Conservation (phyloP, 2,888 invertebrate species). For the Tigriopus californicus region DNA sequence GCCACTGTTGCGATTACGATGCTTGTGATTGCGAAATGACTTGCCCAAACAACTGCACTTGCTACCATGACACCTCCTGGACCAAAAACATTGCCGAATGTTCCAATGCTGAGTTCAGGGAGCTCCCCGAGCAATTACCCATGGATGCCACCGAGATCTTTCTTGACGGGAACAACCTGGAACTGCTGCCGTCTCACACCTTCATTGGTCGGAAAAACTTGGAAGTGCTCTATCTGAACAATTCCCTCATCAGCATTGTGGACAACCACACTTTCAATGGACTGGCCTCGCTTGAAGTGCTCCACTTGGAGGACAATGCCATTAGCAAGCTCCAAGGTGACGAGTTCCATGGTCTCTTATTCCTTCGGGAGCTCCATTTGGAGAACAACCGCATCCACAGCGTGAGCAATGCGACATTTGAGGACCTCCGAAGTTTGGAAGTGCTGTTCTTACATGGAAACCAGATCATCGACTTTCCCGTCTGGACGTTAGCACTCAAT, state of each 20-base stretch:
- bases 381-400: conserved; percentile 63
- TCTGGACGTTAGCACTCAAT: conserved; percentile 36
- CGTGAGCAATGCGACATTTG: conserved; percentile 68
- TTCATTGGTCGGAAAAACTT: conserved; percentile 66
- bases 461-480: conserved; percentile 48
- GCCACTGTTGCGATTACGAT: conserved; percentile 76
- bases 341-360: conserved; percentile 58
- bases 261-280: conserved; percentile 69
- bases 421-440: conserved; percentile 57
- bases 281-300: conserved; percentile 49
- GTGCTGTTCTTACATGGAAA: conserved; percentile 68
- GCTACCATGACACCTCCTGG: conserved; percentile 73
- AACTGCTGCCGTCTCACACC: conserved; percentile 53
- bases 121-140: conserved; percentile 58
- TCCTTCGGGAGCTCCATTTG: conserved; percentile 61
- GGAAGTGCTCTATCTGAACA: conserved; percentile 52
- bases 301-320: conserved; percentile 55
- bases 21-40: conserved; percentile 84
- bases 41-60: conserved; percentile 66
- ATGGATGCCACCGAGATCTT: conserved; percentile 79
- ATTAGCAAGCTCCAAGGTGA: conserved; percentile 49
- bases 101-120: conserved; percentile 32
- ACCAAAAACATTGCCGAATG: conserved; percentile 69
- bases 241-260: conserved; percentile 53
- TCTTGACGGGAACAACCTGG: conserved; percentile 62